Evolutionary conservation across 37 sponge, comb jelly and placozoan species (phyloP).

Genomic region (Diacarnus erythraeanus): DNA sequence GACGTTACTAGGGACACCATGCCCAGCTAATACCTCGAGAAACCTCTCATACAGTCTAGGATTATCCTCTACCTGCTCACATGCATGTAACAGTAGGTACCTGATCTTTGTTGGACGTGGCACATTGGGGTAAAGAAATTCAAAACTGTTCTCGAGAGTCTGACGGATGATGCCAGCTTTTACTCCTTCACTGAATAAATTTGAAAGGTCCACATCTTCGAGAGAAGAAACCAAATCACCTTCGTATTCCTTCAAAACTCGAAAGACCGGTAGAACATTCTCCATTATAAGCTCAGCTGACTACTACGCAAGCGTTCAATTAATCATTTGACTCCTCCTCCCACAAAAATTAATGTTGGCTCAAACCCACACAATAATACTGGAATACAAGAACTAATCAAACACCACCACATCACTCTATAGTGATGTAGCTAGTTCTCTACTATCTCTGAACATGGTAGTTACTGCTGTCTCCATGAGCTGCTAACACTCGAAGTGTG

Average conservation of each 20-base stretch:
- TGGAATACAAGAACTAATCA: slow-evolving; percentile 14
- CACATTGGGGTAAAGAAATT: background rate
- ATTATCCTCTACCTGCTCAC: background rate
- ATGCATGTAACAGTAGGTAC: background rate
- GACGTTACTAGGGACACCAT: background rate
- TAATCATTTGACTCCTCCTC: no score
- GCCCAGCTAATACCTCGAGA: background rate
- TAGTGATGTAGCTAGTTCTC: slow-evolving; percentile 53
- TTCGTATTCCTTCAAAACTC: background rate
- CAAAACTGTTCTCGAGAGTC: background rate
- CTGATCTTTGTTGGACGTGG: background rate
- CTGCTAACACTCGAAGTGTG: slow-evolving; percentile 21
- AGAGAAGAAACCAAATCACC: background rate
- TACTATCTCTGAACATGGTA: slow-evolving; percentile 36
- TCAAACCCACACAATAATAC: no score
- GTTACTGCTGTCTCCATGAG: background rate
- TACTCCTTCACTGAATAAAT: background rate
- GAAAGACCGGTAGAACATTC: no score
- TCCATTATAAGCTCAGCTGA: no score
- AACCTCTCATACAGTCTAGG: background rate
- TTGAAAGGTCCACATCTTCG: background rate
- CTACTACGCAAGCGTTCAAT: no score
- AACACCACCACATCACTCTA: slow-evolving; percentile 11
- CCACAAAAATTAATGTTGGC: no score
- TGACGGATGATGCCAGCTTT: background rate